Percentiles rank a stretch among this genome's conserved stretches.
phyloP scores from a whole-genome alignment of 35 echinoderm and acorn worm genomes.

The Ophiothrix spiculata region DNA sequence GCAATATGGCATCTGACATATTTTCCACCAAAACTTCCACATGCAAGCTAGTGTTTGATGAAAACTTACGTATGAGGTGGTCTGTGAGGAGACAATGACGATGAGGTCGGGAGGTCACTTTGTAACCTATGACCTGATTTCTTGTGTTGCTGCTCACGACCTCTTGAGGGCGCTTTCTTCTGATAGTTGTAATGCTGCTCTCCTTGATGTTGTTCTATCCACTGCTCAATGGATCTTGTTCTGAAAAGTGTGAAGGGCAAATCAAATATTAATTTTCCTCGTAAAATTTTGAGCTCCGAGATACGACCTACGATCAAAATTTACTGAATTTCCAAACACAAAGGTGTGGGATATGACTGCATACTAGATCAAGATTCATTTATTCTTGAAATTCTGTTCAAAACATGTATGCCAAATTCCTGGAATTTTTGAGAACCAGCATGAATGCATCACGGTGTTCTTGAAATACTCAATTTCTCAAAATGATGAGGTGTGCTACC shows the following conservation, averaged over 20 bases:
- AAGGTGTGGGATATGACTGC: neutral
- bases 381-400: neutral
- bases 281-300: no score
- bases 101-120: neutral
- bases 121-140: neutral
- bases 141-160: conserved; percentile 2
- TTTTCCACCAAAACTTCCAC: no score
- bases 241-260: neutral
- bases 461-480: no score
- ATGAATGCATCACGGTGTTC: no score
- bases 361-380: neutral
- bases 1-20: no score
- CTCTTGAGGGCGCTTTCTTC: conserved; percentile 4
- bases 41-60: no score
- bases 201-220: conserved; percentile 19
- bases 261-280: neutral
- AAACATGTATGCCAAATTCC: neutral
- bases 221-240: conserved; percentile 26
- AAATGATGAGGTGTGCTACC: no score
- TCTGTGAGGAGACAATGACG: neutral
- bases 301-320: neutral
- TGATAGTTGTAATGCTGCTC: conserved; percentile 17
- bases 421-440: neutral
- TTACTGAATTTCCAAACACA: neutral
- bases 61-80: neutral